phyloP scores from a whole-genome alignment of 2,113 vertebrate genomes.

The Dipodomys spectabilis region DNA sequence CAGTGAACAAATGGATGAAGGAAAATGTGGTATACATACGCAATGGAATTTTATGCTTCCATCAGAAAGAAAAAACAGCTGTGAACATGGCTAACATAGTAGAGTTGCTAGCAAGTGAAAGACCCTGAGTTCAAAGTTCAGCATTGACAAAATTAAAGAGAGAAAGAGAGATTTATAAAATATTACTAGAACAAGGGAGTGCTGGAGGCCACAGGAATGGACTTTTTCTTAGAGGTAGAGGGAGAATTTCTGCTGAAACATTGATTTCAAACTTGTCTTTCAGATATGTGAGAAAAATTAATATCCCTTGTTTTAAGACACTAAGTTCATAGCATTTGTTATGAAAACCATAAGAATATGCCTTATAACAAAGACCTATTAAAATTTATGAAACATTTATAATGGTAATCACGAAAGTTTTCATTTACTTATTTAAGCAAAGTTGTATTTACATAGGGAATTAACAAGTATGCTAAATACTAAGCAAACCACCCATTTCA shows the following conservation, averaged over 20 bases:
- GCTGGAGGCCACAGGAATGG: fast-evolving
- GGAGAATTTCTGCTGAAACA: fast-evolving
- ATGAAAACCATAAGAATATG: background rate
- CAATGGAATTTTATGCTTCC: too few species aligned
- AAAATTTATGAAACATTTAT: background rate
- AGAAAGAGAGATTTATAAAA: background rate
- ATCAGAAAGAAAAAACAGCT: too few species aligned
- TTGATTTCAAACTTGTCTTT: background rate
- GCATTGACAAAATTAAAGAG: background rate
- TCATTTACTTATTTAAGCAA: background rate
- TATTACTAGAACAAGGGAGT: background rate
- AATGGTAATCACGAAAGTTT: background rate
- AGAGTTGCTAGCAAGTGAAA: too few species aligned
- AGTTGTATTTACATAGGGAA: background rate
- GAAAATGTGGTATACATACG: too few species aligned
- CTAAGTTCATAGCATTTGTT: background rate
- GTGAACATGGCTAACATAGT: too few species aligned
- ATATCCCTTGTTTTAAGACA: background rate
- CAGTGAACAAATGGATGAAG: too few species aligned
- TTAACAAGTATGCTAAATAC: background rate
- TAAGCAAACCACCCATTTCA: background rate
- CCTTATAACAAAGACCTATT: background rate
- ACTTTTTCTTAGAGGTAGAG: background rate
- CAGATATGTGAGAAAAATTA: background rate
- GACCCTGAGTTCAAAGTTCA: too few species aligned